phyloP scores from a whole-genome alignment of 2,888 invertebrate genomes.

The Achlya flavicornis region DNA sequence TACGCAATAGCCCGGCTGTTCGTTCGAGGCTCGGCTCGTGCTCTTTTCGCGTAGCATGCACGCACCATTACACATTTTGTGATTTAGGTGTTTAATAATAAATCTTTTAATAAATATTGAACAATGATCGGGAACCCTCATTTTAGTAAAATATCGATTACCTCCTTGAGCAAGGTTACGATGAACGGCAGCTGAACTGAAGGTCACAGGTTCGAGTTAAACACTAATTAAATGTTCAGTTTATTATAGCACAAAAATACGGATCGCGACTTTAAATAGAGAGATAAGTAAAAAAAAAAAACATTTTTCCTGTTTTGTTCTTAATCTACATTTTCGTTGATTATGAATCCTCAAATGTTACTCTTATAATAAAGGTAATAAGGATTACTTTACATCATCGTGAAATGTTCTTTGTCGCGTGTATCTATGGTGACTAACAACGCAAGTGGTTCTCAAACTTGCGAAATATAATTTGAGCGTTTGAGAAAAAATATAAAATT shows the following conservation, averaged over 20 bases:
- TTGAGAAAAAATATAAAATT: neutral
- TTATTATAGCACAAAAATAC: neutral
- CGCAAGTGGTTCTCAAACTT: conserved; percentile 20
- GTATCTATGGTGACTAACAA: conserved; percentile 16
- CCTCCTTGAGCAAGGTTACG: conserved; percentile 11
- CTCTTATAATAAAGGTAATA: neutral
- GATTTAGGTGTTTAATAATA: no score
- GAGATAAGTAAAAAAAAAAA: no score
- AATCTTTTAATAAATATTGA: no score
- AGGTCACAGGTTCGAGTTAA: neutral
- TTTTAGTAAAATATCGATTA: neutral
- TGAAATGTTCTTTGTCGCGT: conserved; percentile 14
- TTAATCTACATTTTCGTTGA: no score
- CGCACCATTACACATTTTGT: no score
- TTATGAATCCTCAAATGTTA: no score
- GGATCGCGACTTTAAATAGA: no score
- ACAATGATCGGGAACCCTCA: no score
- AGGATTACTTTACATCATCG: neutral
- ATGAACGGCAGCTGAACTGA: neutral
- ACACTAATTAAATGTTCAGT: neutral
- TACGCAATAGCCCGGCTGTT: no score
- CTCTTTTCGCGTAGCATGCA: no score
- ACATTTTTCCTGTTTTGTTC: no score
- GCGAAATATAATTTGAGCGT: neutral
- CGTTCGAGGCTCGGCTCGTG: no score